Evolutionary conservation across 1,140 invertebrate species (phyloP), one percentile per base, ranked within the genome.

Genomic region (Lutraria rhynchaena): DNA sequence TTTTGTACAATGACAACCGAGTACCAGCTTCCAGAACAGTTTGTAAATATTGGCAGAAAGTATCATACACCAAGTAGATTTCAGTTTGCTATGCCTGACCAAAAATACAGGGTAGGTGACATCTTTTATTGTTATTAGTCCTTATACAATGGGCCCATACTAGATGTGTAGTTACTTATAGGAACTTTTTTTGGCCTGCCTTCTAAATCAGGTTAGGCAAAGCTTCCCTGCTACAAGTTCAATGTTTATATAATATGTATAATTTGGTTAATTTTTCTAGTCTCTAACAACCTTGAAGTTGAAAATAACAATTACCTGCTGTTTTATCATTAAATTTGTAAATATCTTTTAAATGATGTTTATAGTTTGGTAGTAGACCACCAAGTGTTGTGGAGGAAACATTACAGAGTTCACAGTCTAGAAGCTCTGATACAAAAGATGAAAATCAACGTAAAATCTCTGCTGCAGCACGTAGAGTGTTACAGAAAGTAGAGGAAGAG

Each of bases 1-100:
- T 91, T 90, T 82, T 91, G 90, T 70, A 87, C 83, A 15, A 83
- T 84, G 65, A 88, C 86, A 3, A 58, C 71, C 7, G 88, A 87
- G 17, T 86, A 86, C 49, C 89, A 90, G 81, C 84, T 91, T 4
- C 88, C 89, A 0, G 83, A 83, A 37, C 73, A 85, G 33, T 85
- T 89, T 33, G 53, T 82, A 31, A 82, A 88, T 46, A 65, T 85
- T n/a, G 87, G 87, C 11, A 83, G 90, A 31, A 87, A 88, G 53
- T 89, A 90, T 65, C 86, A 89, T 55, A 84, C 86, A 13, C 88
- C 86, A 19, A 86, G 85, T 49, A 76, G 83, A 27, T 89, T 83
- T 60, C 33, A 83, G 9, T 82, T 83, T 37, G 83, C 84, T 13
- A 82, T 83, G 60, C 85, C 86, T 33, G 57, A 83, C 17, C 87